Base-by-base conservation (phyloP, 2,888 invertebrate genomes). In the Trichogramma dendrolimi region DNA sequence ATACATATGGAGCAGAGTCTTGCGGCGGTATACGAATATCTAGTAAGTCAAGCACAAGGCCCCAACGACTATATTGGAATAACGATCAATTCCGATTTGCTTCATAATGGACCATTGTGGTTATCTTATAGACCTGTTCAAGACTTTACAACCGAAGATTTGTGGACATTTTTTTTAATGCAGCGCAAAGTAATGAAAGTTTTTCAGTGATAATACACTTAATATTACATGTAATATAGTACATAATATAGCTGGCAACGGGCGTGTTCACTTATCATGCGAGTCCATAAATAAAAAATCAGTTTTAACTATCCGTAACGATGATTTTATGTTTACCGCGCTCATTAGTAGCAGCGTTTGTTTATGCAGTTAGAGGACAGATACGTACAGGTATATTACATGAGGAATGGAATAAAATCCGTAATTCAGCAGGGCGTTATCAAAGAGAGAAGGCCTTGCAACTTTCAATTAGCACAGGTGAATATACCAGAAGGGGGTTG, bases 361-460 rank as follows among this genome's bases (percentile, higher is more conserved):
- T 11, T 4, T 55, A 55, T 11, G 4, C 14, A 4, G 11, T 27
- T 8, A 6, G 4, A 1, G 55, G 27, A 4, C 41, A 55, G n/a
- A 6, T 44, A 38, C 39, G 55, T 10, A 46, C 54, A 27, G 27
- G 55, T 4, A 4, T 6, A 44, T 8, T 55, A 42, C 38, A 55
- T 11, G 11, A 44, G 27, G 44, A 14, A n/a, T 55, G 39, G 55
- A 4, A 56, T 6, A 41, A 53, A 42, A 58, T 61, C 42, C 41
- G 55, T n/a, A 7, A 51, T 40, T 4, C 39, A 1, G 2, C 10
- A 5, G 7, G 10, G 4, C 47, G 6, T 8, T 38, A 39, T 8
- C 55, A 62, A 42, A 55, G 42, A n/a, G n/a, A n/a, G n/a, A n/a
- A n/a, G 38, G 55, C 58, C 4, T 4, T 38, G 39, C 27, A 58